phyloP scores from a whole-genome alignment of 2,797 vertebrate genomes.

The Centropyge bicolor region DNA sequence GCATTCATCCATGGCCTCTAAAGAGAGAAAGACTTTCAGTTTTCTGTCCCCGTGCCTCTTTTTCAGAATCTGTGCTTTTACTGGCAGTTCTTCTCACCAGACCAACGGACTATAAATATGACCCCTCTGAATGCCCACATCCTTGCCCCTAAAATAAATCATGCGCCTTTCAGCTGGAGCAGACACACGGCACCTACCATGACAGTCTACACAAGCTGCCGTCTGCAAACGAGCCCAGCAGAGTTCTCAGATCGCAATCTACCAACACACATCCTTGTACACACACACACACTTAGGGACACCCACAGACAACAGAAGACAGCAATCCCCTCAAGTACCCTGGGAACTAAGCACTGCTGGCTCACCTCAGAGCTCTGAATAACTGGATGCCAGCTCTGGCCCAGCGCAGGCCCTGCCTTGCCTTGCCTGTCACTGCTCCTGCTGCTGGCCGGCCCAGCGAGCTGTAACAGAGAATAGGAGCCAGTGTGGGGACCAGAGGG shows the following conservation, averaged over 20 bases:
- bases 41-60: conserved; percentile 76
- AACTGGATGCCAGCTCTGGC: conserved; percentile 48
- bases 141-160: conserved; percentile 85
- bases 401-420: conserved; percentile 32
- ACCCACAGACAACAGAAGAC: conserved; percentile 59
- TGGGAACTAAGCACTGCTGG: conserved; percentile 53
- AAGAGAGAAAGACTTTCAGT: conserved; percentile 73
- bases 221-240: conserved; percentile 53
- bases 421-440: conserved; percentile 64
- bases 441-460: conserved; percentile 47
- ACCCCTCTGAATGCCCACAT: conserved; percentile 86
- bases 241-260: conserved; percentile 63
- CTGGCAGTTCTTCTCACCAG: conserved; percentile 80
- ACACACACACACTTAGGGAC: conserved; percentile 45
- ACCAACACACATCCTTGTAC: conserved; percentile 20
- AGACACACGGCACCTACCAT: conserved; percentile 72
- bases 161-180: conserved; percentile 71
- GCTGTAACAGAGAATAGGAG: conserved; percentile 59
- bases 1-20: conserved; percentile 69
- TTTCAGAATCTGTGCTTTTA: conserved; percentile 80
- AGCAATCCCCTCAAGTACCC: conserved; percentile 38
- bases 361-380: conserved; percentile 43
- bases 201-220: conserved; percentile 62
- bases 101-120: conserved; percentile 84
- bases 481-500: conserved; percentile 63